Evolutionary conservation across 1,140 invertebrate species (phyloP).

Genomic region (Papilio polytes): DNA sequence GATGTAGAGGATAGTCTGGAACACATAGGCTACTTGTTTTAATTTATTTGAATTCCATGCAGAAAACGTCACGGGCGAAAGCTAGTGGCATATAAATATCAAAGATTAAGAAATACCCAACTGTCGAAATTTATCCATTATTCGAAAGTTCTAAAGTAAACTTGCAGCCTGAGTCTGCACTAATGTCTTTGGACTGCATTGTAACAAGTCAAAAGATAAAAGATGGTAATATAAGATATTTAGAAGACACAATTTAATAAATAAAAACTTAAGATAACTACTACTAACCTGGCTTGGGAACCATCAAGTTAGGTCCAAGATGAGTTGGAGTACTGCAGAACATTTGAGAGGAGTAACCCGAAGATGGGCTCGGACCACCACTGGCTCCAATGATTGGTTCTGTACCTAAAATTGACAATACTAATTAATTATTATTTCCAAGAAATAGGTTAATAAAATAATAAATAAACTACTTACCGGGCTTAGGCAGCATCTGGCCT

Average conservation of each 20-base stretch:
- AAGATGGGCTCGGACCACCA: conserved; percentile 1
- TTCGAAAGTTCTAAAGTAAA: too few relatives aligned
- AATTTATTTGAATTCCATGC: too few relatives aligned
- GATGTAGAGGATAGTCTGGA: too few relatives aligned
- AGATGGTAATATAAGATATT: not conserved
- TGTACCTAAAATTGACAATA: not conserved
- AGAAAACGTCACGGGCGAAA: too few relatives aligned
- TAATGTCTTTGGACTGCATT: too few relatives aligned
- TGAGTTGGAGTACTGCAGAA: conserved; percentile 17
- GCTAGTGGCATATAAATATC: too few relatives aligned
- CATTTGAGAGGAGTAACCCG: conserved; percentile 16
- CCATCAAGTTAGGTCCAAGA: conserved; percentile 5
- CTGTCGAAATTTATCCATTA: too few relatives aligned
- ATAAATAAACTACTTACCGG: conserved; percentile 49
- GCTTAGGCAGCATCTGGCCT: conserved; percentile 54
- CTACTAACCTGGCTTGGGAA: conserved; percentile 20
- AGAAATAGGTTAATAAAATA: not conserved
- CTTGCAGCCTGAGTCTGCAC: too few relatives aligned
- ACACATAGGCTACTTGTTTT: too few relatives aligned
- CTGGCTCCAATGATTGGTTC: not conserved
- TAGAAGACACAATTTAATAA: not conserved
- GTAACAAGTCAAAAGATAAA: not conserved
- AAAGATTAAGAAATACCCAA: too few relatives aligned
- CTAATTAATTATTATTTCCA: not conserved
- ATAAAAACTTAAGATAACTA: not conserved